Percentiles rank a stretch among this genome's conserved stretches.
These are phyloP conservation scores for Pygathrix nemaeus DNA, from an alignment of 2,113 vertebrate species.

Conservation along the genomic window DNA sequence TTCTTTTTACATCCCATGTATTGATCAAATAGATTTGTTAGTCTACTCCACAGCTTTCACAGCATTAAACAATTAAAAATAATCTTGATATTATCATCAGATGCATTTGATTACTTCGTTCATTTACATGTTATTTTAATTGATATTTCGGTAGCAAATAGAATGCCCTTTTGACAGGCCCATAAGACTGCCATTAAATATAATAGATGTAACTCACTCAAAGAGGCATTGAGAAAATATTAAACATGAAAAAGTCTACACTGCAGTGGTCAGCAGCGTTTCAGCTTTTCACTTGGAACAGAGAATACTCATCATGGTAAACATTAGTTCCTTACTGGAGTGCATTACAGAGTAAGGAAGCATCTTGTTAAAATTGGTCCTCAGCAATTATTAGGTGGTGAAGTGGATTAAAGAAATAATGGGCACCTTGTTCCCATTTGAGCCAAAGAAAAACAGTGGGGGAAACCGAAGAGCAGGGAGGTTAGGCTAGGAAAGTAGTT, in stretches of 20 bases:
- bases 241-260: not conserved
- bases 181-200: conserved; percentile 74
- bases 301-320: not conserved
- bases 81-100: conserved; percentile 80
- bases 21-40: conserved; percentile 88
- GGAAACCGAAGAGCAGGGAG: not conserved
- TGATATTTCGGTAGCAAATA: conserved; percentile 82
- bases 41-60: conserved; percentile 78
- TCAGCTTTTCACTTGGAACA: not conserved
- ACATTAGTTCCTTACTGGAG: not conserved
- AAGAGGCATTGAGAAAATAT: conserved; percentile 5
- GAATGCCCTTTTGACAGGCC: conserved; percentile 79
- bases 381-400: not conserved
- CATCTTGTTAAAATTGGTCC: not conserved
- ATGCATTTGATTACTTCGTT: conserved; percentile 82
- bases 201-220: conserved; percentile 66
- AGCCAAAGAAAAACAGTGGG: conserved; percentile 17
- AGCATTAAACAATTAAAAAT: conserved; percentile 35
- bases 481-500: conserved; percentile 26
- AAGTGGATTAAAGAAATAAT: conserved; percentile 42
- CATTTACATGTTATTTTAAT: conserved; percentile 80
- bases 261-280: not conserved
- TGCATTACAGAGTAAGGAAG: not conserved
- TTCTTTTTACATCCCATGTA: conserved; percentile 84
- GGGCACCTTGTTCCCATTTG: not conserved